These are phyloP conservation scores for Potamilus streckersoni DNA, from an alignment of 1,140 invertebrate genomes.

Conservation along the genomic window DNA sequence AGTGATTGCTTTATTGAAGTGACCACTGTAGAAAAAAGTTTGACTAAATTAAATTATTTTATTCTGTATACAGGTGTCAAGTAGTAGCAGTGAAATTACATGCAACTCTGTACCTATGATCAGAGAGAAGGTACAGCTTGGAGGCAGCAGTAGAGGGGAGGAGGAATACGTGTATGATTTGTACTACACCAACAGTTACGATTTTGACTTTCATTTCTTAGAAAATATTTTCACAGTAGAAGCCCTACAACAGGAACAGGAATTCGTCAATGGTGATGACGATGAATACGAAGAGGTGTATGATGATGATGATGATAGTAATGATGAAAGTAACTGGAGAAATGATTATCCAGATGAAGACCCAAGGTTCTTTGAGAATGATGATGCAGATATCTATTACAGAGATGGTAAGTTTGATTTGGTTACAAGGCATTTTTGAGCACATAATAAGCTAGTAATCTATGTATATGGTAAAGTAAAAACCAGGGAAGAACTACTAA, in stretches of 20 bases:
- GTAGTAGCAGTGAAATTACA: constrained; percentile 35
- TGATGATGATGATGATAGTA: constrained; percentile 63
- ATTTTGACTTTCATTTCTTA: constrained; percentile 50
- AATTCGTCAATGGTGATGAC: constrained; percentile 11
- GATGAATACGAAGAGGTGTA: constrained; percentile 51
- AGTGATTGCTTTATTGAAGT: no score
- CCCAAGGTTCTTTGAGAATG: constrained; percentile 53
- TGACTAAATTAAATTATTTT: no score
- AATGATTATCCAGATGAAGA: constrained; percentile 66
- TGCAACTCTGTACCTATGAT: constrained; percentile 57
- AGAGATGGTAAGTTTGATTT: constrained; percentile 37
- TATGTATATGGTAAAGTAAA: no score
- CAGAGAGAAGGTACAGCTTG: constrained; percentile 30
- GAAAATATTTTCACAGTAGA: constrained; percentile 55
- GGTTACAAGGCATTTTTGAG: no score
- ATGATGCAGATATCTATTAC: constrained; percentile 40
- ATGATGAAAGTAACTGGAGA: constrained; percentile 65
- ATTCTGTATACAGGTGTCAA: no score
- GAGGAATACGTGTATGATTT: constrained; percentile 63
- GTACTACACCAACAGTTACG: constrained; percentile 59
- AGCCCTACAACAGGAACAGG: constrained; percentile 36
- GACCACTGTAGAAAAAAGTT: no score
- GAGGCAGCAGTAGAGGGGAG: constrained; percentile 3
- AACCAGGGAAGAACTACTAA: no score
- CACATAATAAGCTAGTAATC: no score